Conservation (phyloP, 2,888 invertebrate genomes). For the Drosophila aldrichi region DNA sequence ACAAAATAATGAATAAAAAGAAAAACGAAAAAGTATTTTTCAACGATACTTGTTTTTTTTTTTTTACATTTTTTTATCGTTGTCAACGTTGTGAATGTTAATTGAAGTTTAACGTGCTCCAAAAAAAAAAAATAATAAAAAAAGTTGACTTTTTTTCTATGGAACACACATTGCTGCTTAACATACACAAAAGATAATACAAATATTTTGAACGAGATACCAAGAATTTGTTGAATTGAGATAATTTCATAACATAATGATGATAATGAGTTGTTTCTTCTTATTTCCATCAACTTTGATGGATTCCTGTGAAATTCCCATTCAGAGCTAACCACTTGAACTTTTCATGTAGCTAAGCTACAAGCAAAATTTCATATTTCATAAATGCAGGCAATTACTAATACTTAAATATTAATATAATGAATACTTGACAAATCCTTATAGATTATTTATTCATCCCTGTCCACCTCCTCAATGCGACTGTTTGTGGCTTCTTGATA, state of each 20-base stretch:
- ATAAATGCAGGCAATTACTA: not conserved
- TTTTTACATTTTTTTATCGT: conserved; percentile 28
- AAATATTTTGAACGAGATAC: conserved; percentile 3
- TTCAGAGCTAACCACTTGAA: not conserved
- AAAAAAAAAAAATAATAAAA: conserved; percentile 1
- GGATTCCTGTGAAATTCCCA: not conserved
- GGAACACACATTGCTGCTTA: conserved; percentile 1
- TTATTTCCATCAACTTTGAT: not conserved
- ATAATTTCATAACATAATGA: not conserved
- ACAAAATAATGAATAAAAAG: too few species aligned
- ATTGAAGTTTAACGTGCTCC: conserved; percentile 55
- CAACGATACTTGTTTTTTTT: conserved; percentile 3
- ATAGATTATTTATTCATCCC: not conserved
- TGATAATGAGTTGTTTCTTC: not conserved
- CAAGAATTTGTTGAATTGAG: conserved; percentile 1
- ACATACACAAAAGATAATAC: conserved; percentile 6
- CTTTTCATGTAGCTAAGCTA: not conserved
- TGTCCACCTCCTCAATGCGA: not conserved
- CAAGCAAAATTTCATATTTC: not conserved
- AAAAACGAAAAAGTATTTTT: conserved; percentile 14
- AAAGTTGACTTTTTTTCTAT: too few species aligned
- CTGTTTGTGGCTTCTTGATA: not conserved
- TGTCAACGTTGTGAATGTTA: conserved; percentile 48
- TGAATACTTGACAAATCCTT: not conserved
- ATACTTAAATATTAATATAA: not conserved